Evolutionary conservation across 1,140 invertebrate genomes (phyloP).

Genomic region (Caenorhabditis elegans): WBcel235 BX284605.5:1659001-1659500

Average conservation of each 20-base stretch:
- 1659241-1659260: constrained; percentile 39
- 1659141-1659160: constrained; percentile 74
- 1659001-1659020: constrained; percentile 87
- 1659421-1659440: too few relatives aligned
- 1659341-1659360: too few relatives aligned
- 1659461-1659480: constrained; percentile 18
- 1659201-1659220: constrained; percentile 45
- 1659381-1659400: too few relatives aligned
- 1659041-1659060: constrained; percentile 89
- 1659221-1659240: constrained; percentile 43
- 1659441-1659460: neutral
- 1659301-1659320: too few relatives aligned
- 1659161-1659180: constrained; percentile 83
- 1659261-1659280: constrained; percentile 9
- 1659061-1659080: constrained; percentile 87
- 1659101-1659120: constrained; percentile 61
- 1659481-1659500: constrained; percentile 5
- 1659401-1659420: too few relatives aligned
- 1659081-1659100: constrained; percentile 74
- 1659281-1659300: neutral
- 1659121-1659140: constrained; percentile 63
- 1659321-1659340: too few relatives aligned
- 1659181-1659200: constrained; percentile 71
- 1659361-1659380: too few relatives aligned
- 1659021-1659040: constrained; percentile 82